Conservation (phyloP, 2,113 vertebrate species). For the Alosa alosa region DNA sequence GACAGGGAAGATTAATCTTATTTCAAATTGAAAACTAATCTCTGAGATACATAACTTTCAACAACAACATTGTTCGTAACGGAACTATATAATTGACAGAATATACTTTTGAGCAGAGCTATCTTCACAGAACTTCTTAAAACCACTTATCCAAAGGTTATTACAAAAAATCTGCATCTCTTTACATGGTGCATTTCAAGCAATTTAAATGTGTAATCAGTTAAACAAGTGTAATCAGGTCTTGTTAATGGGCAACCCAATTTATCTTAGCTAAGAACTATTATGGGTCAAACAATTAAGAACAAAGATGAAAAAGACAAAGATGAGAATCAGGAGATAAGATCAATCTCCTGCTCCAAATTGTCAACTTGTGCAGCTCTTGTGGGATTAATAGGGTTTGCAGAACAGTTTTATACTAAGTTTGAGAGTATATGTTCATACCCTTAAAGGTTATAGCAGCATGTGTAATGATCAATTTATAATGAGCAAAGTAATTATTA, state of each 20-base stretch:
- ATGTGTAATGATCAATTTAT: neutral
- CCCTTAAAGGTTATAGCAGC: neutral
- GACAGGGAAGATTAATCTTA: no score
- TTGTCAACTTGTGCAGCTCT: neutral
- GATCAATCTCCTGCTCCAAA: neutral
- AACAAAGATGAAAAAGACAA: neutral
- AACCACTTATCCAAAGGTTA: neutral
- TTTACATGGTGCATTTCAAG: no score
- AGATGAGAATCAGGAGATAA: neutral
- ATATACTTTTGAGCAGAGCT: no score
- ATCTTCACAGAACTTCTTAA: neutral
- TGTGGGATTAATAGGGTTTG: neutral
- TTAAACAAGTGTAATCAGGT: neutral
- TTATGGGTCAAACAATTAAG: neutral
- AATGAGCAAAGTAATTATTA: constrained; percentile 11
- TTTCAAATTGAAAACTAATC: no score
- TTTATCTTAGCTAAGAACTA: neutral
- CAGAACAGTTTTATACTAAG: neutral
- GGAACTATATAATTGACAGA: no score
- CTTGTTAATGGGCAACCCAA: neutral
- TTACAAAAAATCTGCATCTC: neutral
- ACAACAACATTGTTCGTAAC: no score
- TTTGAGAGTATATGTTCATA: neutral
- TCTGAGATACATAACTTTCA: no score
- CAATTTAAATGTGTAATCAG: no score